Conservation (phyloP, 1,140 invertebrate species). For the Leptinotarsa defecta region DNA sequence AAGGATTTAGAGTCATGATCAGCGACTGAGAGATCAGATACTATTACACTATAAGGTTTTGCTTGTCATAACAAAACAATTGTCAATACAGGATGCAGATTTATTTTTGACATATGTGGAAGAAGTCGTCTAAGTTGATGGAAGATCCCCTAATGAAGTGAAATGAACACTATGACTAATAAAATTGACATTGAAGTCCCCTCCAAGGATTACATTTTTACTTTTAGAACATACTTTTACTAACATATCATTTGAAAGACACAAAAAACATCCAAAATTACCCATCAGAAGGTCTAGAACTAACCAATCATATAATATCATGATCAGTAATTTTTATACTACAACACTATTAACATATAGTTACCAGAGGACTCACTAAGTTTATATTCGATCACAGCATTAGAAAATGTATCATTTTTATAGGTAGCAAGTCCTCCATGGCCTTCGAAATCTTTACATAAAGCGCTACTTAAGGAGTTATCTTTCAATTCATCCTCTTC, state of each 20-base stretch:
- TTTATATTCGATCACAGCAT: not conserved
- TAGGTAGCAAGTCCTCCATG: not conserved
- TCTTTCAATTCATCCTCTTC: not conserved
- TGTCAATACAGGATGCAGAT: not conserved
- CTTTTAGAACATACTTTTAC: not conserved
- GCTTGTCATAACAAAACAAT: not conserved
- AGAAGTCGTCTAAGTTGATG: not conserved
- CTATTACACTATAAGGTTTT: not conserved
- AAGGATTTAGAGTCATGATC: not conserved
- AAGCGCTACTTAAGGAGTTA: not conserved
- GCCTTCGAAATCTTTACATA: not conserved
- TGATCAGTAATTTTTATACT: not conserved
- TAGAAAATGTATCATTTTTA: not conserved
- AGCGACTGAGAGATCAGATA: not conserved
- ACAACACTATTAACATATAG: not conserved
- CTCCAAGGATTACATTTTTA: not conserved
- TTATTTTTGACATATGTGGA: not conserved
- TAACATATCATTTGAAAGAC: not conserved
- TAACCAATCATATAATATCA: not conserved
- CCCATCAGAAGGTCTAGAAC: not conserved
- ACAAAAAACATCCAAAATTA: not conserved
- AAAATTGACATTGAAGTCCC: not conserved
- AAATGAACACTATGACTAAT: not conserved
- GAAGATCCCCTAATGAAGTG: not conserved
- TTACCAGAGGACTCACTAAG: not conserved